phyloP scores from a whole-genome alignment of 2,888 invertebrate species.

The Mythimna impura region DNA sequence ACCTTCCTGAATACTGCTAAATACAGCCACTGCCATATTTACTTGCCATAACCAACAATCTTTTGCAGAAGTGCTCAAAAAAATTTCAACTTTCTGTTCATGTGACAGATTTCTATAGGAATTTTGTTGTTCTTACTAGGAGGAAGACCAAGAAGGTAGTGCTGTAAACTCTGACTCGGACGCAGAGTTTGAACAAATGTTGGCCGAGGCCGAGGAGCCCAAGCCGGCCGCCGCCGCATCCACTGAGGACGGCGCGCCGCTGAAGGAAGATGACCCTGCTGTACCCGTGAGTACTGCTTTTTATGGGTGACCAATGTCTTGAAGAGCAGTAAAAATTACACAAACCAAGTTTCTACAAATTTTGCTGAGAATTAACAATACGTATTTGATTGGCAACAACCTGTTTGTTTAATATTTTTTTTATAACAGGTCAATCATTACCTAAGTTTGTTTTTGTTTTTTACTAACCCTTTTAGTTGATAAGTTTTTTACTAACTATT shows the following conservation, averaged over 20 bases:
- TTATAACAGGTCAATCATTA: neutral
- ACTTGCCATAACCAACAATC: too few species aligned
- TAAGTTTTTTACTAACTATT: too few species aligned
- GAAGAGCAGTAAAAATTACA: neutral
- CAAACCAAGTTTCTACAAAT: neutral
- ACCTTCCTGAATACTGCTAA: too few species aligned
- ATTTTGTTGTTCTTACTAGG: constrained; percentile 81
- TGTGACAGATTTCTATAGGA: constrained; percentile 27
- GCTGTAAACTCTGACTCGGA: constrained; percentile 98
- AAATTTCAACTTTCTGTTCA: too few species aligned
- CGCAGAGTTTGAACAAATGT: constrained; percentile 99
- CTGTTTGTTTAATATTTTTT: neutral
- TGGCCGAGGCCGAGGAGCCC: constrained; percentile 97
- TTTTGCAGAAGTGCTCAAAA: too few species aligned
- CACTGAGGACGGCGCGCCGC: constrained; percentile 74
- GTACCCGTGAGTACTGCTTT: constrained; percentile 71
- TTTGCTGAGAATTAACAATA: neutral
- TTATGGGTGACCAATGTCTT: too few species aligned
- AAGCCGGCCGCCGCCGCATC: constrained; percentile 79
- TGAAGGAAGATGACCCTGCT: constrained; percentile 81
- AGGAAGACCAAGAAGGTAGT: constrained; percentile 95
- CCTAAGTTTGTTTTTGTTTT: too few species aligned
- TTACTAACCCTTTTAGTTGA: too few species aligned
- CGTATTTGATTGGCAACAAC: neutral
- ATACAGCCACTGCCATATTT: too few species aligned